Evolutionary conservation across 2,113 vertebrate species (phyloP), one percentile per base, ranked within the genome.

Genomic region (Larimichthys polyactis): DNA sequence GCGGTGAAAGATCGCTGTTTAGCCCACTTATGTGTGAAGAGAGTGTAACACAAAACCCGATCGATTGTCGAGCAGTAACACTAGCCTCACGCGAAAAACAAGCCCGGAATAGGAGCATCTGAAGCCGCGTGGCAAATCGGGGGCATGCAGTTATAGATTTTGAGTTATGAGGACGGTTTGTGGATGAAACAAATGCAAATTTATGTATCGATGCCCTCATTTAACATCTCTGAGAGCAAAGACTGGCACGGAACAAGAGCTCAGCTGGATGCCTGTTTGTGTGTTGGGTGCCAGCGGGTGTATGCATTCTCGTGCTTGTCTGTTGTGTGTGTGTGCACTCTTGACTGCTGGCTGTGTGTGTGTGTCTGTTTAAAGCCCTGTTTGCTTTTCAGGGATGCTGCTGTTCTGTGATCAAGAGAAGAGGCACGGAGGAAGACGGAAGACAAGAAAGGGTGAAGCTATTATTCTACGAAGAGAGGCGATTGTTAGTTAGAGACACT

Each of bases 101-200:
- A 75, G 52, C 68, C 60, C 20, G 49, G 82, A 86, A 85, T 52
- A 83, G 85, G 79, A 67, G 79, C 66, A 70, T 79, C 64, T 75
- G 58, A 57, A 10, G 60, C 85, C 17, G 60, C 57, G 54, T 55
- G 77, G 76, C 48, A 90, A 86, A 92, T 87, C 79, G 77, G 84
- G 81, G 81, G 58, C 66, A 70, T 20, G 14, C 58, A 48, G 83
- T 78, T 79, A 81, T 75, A 81, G 87, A 62, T 73, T 89, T 86
- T 74, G 70, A 40, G 81, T 89, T 90, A 82, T 60, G 44, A 71
- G 68, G 81, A 43, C 36, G 5, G 75, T 17, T 71, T 71, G 70
- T 59, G 65, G 89, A 91, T 90, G 64, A 91, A 93, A 88, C 58
- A 19, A 60, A 92, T 93, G 89, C 87, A 91, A 93, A 93, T 92